Percentiles rank a stretch among this genome's conserved stretches.
Conservation (phyloP, 2,113 vertebrate genomes). For the Malurus alboscapulatus region DNA sequence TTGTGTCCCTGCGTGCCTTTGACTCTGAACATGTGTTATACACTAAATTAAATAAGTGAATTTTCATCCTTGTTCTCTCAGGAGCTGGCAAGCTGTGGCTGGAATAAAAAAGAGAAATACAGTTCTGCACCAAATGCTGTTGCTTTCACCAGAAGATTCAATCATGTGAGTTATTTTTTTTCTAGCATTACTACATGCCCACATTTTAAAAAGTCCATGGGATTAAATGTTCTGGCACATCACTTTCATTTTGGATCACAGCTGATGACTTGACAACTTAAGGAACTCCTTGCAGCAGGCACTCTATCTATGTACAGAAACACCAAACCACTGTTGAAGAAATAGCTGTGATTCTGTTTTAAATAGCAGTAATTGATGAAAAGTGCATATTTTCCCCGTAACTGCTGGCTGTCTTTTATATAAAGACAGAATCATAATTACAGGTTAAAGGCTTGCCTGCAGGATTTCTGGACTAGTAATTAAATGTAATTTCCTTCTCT, state of each 20-base stretch:
- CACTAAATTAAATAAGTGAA: not conserved
- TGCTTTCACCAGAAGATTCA: conserved; percentile 98
- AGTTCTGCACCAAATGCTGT: conserved; percentile 96
- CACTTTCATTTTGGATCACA: not conserved
- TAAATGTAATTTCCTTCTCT: not conserved
- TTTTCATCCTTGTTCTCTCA: conserved; percentile 60
- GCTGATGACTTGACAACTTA: not conserved
- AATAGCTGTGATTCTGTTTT: not conserved
- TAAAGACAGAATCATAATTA: not conserved
- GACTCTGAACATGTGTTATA: not conserved
- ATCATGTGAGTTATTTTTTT: conserved; percentile 85
- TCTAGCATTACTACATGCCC: not conserved
- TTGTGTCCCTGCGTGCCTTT: not conserved
- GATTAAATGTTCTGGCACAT: conserved; percentile 11
- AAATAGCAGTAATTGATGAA: not conserved
- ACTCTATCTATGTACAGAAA: not conserved
- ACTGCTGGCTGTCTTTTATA: not conserved
- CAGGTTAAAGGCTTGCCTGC: not conserved
- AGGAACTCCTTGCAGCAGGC: not conserved
- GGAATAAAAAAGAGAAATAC: conserved; percentile 99
- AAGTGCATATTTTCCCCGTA: not conserved
- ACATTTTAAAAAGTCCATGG: not conserved
- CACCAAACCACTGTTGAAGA: not conserved
- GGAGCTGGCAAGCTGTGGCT: conserved; percentile 98
- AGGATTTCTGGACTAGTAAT: not conserved